Evolutionary conservation across 2,797 vertebrate genomes (phyloP), one percentile per base, ranked within the genome.

Genomic region (Alca torda): DNA sequence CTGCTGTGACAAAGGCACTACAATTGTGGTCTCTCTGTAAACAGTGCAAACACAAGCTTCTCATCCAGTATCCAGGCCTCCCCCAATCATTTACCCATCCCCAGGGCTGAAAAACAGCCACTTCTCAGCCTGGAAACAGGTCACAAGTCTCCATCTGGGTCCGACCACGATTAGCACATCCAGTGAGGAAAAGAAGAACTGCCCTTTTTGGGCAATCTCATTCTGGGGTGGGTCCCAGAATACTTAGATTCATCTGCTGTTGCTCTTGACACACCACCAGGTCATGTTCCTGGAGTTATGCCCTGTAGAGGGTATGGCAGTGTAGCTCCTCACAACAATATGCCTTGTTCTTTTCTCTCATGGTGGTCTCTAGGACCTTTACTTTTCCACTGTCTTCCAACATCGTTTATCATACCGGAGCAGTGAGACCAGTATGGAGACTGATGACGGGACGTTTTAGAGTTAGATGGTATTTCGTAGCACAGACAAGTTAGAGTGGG

Each of bases 61-160:
- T 74, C 24, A 41, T 45, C 30, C 31, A 23, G 9, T 12, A 70
- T 51, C 14, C 33, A 53, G 54, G 19, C 18, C 15, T 81, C 13
- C 11, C 4, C 3, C 14, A 45, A 11, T 6, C 3, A 16, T 51
- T 45, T 1, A 4, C 10, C 17, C 18, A 6, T 73, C 9, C 6
- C 6, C 45, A 80, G 35, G n/a, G 33, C 26, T 77, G 35, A 59
- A 89, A 92, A 81, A 1, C 20, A 82, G 8, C 13, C 14, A 19
- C 3, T 33, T 84, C 41, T 75, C 51, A 60, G 10, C 30, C 39
- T 84, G 39, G 43, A 78, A 75, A 17, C 6, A 72, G 11, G 21
- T 56, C 15, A 0, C 12, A 41, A 78, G 21, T 33, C n/a, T 67
- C 30, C 13, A 4, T 43, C 50, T 79, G 16, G 3, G 21, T n/a